phyloP scores from a whole-genome alignment of 2,797 vertebrate genomes.

The Rallus crepitans region DNA sequence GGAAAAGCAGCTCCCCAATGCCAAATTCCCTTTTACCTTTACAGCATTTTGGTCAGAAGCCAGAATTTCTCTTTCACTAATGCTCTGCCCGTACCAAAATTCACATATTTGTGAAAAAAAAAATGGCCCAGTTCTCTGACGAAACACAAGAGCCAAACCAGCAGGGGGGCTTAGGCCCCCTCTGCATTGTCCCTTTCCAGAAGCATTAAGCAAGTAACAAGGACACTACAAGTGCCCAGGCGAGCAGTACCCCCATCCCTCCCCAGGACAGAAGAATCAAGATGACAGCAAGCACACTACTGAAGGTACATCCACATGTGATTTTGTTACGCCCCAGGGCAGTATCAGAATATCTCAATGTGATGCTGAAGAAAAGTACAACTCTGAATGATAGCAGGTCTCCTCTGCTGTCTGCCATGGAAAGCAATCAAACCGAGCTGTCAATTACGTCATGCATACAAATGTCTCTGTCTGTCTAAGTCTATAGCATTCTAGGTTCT shows the following conservation, averaged over 20 bases:
- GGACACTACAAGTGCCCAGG: background rate
- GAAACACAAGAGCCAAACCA: background rate
- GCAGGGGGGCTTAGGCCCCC: background rate
- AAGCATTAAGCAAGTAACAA: background rate
- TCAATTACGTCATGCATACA: background rate
- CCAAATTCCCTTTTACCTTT: background rate
- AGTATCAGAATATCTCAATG: background rate
- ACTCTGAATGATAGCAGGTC: background rate
- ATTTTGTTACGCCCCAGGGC: background rate
- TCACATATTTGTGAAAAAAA: fast-evolving
- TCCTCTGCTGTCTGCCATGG: background rate
- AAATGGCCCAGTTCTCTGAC: background rate
- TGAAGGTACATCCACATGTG: fast-evolving
- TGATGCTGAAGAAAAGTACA: background rate
- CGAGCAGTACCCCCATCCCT: background rate
- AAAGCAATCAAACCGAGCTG: background rate
- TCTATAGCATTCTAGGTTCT: background rate
- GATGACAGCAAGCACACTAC: background rate
- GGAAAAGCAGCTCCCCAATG: background rate
- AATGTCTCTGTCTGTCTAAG: background rate
- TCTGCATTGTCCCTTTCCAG: background rate
- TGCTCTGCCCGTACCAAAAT: background rate
- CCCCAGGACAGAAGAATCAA: background rate
- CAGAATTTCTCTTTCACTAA: background rate
- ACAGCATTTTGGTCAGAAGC: background rate